These are phyloP conservation scores for Chinchilla lanigera DNA, from an alignment of 2,113 vertebrate species.

Conservation along the genomic window DNA sequence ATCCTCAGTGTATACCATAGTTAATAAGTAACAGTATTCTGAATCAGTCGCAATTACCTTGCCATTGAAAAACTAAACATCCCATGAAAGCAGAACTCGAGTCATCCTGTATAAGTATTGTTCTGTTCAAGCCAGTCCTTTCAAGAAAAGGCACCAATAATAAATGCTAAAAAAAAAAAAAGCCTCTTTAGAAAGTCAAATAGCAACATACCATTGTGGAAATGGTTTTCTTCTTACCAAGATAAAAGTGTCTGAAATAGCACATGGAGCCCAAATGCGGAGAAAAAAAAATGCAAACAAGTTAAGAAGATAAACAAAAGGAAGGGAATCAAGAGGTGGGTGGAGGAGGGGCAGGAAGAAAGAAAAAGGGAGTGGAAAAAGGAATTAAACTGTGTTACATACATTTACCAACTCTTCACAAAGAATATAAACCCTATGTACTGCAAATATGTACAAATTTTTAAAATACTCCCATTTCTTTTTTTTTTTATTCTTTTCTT, in stretches of 20 bases:
- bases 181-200: slow-evolving; percentile 37
- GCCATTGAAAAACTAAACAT: slow-evolving; percentile 9
- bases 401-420: neutral
- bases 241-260: slow-evolving; percentile 60
- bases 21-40: neutral
- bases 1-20: neutral
- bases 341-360: too few species aligned
- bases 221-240: slow-evolving; percentile 58
- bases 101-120: neutral
- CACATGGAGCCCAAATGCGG: neutral
- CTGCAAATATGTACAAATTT: neutral
- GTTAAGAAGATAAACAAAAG: neutral
- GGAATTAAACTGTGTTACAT: neutral
- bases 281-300: neutral
- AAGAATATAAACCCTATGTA: neutral
- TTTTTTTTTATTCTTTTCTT: too few species aligned
- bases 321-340: neutral
- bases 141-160: slow-evolving; percentile 47
- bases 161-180: neutral
- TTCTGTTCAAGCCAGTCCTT: neutral
- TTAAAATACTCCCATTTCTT: slow-evolving; percentile 32
- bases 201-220: neutral
- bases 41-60: neutral
- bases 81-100: slow-evolving; percentile 33
- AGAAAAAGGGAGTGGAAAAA: neutral